Evolutionary conservation across 2,888 invertebrate species (phyloP).

Genomic region (Hoplodrina ambigua): DNA sequence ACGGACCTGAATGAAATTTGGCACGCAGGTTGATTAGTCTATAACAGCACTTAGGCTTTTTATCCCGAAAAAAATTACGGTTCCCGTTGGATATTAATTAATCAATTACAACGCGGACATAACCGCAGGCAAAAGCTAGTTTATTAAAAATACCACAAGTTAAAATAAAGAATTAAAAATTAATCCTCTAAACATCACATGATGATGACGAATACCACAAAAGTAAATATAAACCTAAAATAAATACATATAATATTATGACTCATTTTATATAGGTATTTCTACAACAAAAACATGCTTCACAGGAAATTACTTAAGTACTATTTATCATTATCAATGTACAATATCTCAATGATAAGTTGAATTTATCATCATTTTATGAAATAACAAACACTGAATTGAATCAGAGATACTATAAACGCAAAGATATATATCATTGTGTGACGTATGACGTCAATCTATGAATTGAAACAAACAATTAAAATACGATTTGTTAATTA

Average conservation of each 20-base stretch:
- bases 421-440: neutral
- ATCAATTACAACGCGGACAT: too few species aligned
- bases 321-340: constrained; percentile 26
- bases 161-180: too few species aligned
- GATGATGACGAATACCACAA: neutral
- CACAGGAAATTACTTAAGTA: constrained; percentile 37
- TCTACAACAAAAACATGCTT: constrained; percentile 1
- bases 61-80: too few species aligned
- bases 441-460: constrained; percentile 2
- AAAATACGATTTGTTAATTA: neutral
- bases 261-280: neutral
- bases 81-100: too few species aligned
- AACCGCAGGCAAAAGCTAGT: too few species aligned
- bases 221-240: neutral
- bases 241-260: constrained; percentile 12
- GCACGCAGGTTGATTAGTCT: too few species aligned
- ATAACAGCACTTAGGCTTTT: too few species aligned
- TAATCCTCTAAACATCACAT: neutral
- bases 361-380: constrained; percentile 14
- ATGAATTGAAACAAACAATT: constrained; percentile 33
- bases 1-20: too few species aligned
- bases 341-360: constrained; percentile 11
- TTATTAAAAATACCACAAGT: too few species aligned
- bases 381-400: constrained; percentile 16
- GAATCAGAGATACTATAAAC: neutral